Evolutionary conservation across 2,113 vertebrate genomes (phyloP), one percentile per base, ranked within the genome.

Genomic region (Danionella cerebrum): DNA sequence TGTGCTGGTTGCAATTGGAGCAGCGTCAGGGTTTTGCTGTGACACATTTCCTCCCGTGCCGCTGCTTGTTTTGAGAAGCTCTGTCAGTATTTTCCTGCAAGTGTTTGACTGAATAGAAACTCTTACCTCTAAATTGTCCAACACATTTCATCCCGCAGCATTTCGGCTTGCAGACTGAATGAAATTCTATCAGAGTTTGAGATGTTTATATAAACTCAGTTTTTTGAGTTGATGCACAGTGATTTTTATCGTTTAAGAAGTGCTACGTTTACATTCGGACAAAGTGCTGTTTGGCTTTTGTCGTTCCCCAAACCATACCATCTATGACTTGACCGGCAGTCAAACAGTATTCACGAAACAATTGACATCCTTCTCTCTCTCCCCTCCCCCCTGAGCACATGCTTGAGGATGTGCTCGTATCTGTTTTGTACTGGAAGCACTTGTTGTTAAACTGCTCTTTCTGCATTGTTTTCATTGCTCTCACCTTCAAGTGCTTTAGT

Each of bases 21-120:
- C 51, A 51, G 3, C 11, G n/a, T 41, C 48, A 35, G 53, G 41
- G n/a, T 42, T n/a, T 33, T 8, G 55, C n/a, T n/a, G n/a, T 33
- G 6, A 29, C 51, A 29, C 38, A 21, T 22, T 31, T 22, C n/a
- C 58, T 18, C 18, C 8, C 21, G 3, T 14, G 29, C 47, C 10
- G 57, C 59, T 21, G 13, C 31, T 8, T 10, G 19, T 10, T 42
- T n/a, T 6, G 19, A 16, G 31, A 35, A 41, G 16, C 14, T 7
- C n/a, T 16, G 65, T 62, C 58, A 64, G 58, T 73, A 65, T 69
- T 69, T 62, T 41, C 58, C 41, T 42, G 24, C 9, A 41, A 24
- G 19, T 4, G 21, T 67, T 54, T 53, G 25, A 52, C 52, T 47
- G 29, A 14, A 73, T 25, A 13, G 5, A 25, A 57, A 33, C 42